Conservation (phyloP, 2,888 invertebrate species). For the Thelaira solivaga region DNA sequence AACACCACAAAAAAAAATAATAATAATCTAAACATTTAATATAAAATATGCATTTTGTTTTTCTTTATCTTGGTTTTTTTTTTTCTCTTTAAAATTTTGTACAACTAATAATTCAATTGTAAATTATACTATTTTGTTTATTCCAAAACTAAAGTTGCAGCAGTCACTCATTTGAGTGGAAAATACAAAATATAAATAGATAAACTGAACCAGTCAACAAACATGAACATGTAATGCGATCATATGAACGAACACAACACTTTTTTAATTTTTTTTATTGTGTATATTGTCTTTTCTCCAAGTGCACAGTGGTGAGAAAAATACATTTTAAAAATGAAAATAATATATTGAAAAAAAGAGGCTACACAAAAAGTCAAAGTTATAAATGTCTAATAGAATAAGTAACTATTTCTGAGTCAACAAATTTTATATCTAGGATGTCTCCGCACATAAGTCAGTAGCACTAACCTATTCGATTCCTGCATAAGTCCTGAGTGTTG, state of each 20-base stretch:
- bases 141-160: conserved; percentile 13
- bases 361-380: too few relatives aligned
- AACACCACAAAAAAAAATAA: too few relatives aligned
- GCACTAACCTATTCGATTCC: too few relatives aligned
- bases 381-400: too few relatives aligned
- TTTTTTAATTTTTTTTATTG: neutral
- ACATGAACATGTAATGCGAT: conserved; percentile 50
- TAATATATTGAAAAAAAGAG: too few relatives aligned
- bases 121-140: conserved; percentile 48
- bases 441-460: too few relatives aligned
- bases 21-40: conserved; percentile 49
- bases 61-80: neutral
- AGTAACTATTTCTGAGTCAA: too few relatives aligned
- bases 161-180: neutral
- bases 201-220: conserved; percentile 33
- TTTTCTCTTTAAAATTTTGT: conserved; percentile 18
- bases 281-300: too few relatives aligned
- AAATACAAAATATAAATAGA: too few relatives aligned
- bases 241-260: conserved; percentile 22
- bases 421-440: too few relatives aligned
- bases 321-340: neutral
- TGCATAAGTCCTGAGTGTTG: too few relatives aligned
- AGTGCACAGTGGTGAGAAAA: conserved; percentile 23
- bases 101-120: conserved; percentile 58
- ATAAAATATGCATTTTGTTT: conserved; percentile 28